phyloP scores from a whole-genome alignment of 1,140 invertebrate species.

The Mercenaria mercenaria region DNA sequence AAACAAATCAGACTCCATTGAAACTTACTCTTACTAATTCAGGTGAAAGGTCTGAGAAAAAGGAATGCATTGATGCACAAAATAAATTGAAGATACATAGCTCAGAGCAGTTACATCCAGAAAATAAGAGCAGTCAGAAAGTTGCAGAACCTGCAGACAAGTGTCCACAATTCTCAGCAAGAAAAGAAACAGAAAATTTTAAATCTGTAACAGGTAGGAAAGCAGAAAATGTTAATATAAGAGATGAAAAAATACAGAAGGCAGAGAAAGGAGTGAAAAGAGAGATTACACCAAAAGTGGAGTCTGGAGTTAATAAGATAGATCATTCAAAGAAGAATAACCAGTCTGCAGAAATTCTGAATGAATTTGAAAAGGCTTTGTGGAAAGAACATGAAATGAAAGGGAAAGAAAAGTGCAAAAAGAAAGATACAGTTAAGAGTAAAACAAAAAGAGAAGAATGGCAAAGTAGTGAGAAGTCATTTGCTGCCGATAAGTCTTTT shows the following conservation, averaged over 20 bases:
- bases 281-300: neutral
- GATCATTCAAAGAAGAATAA: neutral
- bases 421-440: neutral
- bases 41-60: neutral
- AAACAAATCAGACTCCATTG: neutral
- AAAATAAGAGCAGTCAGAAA: neutral
- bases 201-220: neutral
- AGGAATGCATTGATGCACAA: neutral
- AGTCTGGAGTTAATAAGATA: neutral
- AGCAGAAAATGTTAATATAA: neutral
- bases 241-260: neutral
- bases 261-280: neutral
- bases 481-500: neutral
- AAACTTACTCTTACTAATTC: neutral
- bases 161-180: too few relatives aligned
- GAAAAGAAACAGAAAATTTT: neutral
- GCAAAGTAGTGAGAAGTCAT: neutral
- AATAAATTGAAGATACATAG: neutral
- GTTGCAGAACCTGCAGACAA: too few relatives aligned
- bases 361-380: slow-evolving; percentile 22
- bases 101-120: neutral
- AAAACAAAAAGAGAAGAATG: neutral
- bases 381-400: neutral
- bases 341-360: neutral
- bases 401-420: neutral